These are phyloP conservation scores for Otolemur crassicaudatus DNA, from an alignment of 2,797 vertebrate species.

Conservation along the genomic window DNA sequence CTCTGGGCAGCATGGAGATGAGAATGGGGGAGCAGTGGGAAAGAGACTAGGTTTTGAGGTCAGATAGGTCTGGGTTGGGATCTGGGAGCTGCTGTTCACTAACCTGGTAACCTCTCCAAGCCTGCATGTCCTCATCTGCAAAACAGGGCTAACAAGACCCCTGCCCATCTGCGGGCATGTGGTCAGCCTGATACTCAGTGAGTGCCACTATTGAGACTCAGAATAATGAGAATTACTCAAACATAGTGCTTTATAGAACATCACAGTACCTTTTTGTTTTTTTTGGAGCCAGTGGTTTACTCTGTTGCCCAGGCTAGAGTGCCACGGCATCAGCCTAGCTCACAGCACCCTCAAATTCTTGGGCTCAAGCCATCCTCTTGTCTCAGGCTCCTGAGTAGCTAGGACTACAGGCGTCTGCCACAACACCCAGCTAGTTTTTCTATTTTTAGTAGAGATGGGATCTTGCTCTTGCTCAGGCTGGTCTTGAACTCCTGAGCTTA, in stretches of 20 bases:
- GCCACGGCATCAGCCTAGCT: too few species aligned
- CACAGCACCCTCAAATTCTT: too few species aligned
- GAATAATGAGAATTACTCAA: neutral
- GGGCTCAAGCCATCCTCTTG: too few species aligned
- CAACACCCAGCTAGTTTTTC: too few species aligned
- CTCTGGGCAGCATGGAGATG: neutral
- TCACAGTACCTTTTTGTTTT: neutral
- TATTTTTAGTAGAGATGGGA: too few species aligned
- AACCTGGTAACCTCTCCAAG: neutral
- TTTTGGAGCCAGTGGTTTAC: too few species aligned
- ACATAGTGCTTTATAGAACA: neutral
- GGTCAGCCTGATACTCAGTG: neutral
- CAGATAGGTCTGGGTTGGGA: conserved; percentile 30
- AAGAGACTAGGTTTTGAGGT: conserved; percentile 64
- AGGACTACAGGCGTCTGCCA: too few species aligned
- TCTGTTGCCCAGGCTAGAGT: too few species aligned
- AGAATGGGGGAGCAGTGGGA: neutral
- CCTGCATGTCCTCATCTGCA: neutral
- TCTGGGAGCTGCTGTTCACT: neutral
- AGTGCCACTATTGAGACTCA: neutral
- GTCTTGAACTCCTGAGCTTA: too few species aligned
- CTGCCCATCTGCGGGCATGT: neutral
- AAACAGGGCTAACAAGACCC: neutral
- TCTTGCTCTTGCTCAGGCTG: too few species aligned
- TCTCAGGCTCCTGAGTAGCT: too few species aligned